Evolutionary conservation across 2,113 vertebrate genomes (phyloP).

Genomic region (Hippocampus abdominalis): DNA sequence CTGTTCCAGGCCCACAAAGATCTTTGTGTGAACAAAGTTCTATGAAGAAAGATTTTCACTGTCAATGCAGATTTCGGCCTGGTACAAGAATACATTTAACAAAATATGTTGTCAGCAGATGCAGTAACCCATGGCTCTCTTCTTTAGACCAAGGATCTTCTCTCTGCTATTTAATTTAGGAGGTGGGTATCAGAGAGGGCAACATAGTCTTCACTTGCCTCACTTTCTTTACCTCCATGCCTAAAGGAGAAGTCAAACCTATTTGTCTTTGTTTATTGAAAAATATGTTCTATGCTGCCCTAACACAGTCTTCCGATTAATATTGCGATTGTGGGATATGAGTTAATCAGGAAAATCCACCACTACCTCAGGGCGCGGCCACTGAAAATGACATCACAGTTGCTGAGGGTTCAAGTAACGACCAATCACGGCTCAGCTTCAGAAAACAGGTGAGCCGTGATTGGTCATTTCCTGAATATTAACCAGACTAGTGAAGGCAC

Average conservation of each 20-base stretch:
- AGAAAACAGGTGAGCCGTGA: too few species aligned
- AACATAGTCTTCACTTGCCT: constrained; percentile 62
- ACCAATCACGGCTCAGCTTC: too few species aligned
- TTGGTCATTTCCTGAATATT: too few species aligned
- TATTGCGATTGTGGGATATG: too few species aligned
- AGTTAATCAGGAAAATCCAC: too few species aligned
- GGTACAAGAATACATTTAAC: not conserved
- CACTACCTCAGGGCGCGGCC: too few species aligned
- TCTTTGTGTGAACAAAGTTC: constrained; percentile 96
- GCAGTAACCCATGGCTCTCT: constrained; percentile 55
- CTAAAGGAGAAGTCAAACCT: not conserved
- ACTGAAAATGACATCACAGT: too few species aligned
- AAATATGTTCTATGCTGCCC: too few species aligned
- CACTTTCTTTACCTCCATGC: constrained; percentile 72
- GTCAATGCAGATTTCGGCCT: not conserved
- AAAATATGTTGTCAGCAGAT: constrained; percentile 60
- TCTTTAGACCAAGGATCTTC: constrained; percentile 56
- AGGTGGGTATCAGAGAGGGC: constrained; percentile 72
- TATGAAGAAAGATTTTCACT: constrained; percentile 52
- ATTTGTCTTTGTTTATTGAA: too few species aligned
- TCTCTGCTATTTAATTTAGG: constrained; percentile 69
- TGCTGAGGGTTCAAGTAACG: too few species aligned
- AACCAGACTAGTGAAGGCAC: too few species aligned
- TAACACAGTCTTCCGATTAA: too few species aligned
- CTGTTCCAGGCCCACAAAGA: constrained; percentile 96